phyloP scores from a whole-genome alignment of 2,113 vertebrate species.

The Natator depressus region DNA sequence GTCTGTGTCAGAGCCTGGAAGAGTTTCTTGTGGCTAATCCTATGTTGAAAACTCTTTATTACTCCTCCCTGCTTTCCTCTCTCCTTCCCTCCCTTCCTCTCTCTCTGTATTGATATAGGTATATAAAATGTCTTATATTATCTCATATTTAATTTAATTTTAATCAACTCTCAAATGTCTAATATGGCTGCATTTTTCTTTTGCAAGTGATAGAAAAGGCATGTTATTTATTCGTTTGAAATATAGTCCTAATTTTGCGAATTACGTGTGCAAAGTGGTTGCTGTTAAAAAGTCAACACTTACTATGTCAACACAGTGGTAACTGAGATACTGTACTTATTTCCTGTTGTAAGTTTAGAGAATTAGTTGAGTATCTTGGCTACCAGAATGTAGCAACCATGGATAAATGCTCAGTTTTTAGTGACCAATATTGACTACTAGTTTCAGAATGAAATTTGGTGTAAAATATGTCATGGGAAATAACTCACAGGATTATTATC shows the following conservation, averaged over 20 bases:
- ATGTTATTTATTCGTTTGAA: constrained; percentile 23
- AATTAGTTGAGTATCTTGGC: constrained; percentile 1
- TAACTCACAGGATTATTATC: constrained; percentile 45
- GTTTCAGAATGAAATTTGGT: constrained; percentile 39
- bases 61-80: background rate
- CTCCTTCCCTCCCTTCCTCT: background rate
- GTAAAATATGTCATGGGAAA: background rate
- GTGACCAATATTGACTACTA: constrained; percentile 10
- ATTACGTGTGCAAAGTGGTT: background rate
- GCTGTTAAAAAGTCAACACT: background rate
- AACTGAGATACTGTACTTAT: constrained; percentile 34
- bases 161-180: constrained; percentile 32
- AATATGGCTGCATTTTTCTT: background rate
- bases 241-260: constrained; percentile 22
- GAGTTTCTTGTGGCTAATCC: constrained; percentile 28
- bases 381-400: background rate
- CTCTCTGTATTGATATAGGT: constrained; percentile 13
- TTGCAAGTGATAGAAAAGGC: background rate
- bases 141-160: constrained; percentile 38
- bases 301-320: constrained; percentile 36
- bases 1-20: constrained; percentile 49
- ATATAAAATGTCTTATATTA: constrained; percentile 3
- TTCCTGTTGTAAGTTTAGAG: constrained; percentile 14
- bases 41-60: constrained; percentile 10
- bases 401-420: constrained; percentile 54